A percentile compares a stretch with the other conserved stretches of the same genome.
These are phyloP conservation scores for Parotocinclus haroldoi DNA, from an alignment of 2,797 vertebrate genomes.

Conservation along the genomic window DNA sequence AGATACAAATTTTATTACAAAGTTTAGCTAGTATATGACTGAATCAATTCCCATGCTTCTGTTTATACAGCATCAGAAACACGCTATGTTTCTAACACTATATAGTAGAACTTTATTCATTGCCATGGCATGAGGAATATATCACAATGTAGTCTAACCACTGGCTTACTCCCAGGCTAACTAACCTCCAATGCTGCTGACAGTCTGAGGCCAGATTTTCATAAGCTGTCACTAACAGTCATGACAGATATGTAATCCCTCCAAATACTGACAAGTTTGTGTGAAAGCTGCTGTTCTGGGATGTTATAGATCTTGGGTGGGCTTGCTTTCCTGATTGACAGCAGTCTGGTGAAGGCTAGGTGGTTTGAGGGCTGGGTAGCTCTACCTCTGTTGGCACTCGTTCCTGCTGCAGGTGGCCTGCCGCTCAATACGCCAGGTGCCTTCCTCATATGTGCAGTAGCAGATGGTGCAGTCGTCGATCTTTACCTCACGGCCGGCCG, in stretches of 20 bases:
- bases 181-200: constrained; percentile 33
- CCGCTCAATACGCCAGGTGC: constrained; percentile 93
- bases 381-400: constrained; percentile 90
- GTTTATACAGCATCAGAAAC: constrained; percentile 39
- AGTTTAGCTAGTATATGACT: constrained; percentile 55
- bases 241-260: constrained; percentile 32
- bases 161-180: constrained; percentile 35
- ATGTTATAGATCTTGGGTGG: constrained; percentile 33
- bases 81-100: constrained; percentile 33
- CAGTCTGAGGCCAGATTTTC: constrained; percentile 46
- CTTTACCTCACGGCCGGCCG: constrained; percentile 94
- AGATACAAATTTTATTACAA: constrained; percentile 78
- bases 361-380: constrained; percentile 23
- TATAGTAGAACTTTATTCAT: constrained; percentile 37
- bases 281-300: constrained; percentile 33
- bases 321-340: constrained; percentile 56
- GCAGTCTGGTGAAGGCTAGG: constrained; percentile 59
- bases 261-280: constrained; percentile 27
- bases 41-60: constrained; percentile 39
- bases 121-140: constrained; percentile 24
- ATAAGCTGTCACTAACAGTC: constrained; percentile 43
- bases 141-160: constrained; percentile 26
- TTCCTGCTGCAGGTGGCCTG: constrained; percentile 97
- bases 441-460: constrained; percentile 97
- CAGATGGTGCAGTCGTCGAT: constrained; percentile 97